These are phyloP conservation scores for Sebastes variabilis DNA, from an alignment of 2,797 vertebrate genomes.

Conservation along the genomic window DNA sequence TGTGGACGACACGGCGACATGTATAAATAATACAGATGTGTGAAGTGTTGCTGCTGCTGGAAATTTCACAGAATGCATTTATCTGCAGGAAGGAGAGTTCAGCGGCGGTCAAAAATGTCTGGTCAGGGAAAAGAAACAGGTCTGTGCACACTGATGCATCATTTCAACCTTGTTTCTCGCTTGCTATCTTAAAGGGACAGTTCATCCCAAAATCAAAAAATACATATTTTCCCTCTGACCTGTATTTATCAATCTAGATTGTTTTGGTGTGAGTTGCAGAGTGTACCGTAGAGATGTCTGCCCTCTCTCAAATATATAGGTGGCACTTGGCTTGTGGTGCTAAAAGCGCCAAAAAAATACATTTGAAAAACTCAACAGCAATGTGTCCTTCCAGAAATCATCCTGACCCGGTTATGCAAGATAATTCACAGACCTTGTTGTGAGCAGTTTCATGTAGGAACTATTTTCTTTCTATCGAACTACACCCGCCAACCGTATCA, in stretches of 20 bases:
- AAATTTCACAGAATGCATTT: slow-evolving; percentile 41
- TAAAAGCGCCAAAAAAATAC: not conserved
- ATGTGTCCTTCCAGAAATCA: not conserved
- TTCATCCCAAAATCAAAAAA: not conserved
- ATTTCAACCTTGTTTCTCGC: not conserved
- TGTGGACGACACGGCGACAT: slow-evolving; percentile 60
- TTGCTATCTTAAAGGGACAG: not conserved
- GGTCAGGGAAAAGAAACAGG: slow-evolving; percentile 3
- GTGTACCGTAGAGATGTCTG: not conserved
- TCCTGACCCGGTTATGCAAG: not conserved
- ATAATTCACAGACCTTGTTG: not conserved
- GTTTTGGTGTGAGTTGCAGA: not conserved
- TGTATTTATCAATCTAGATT: not conserved
- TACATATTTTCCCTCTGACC: not conserved
- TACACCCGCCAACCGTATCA: too few relatives aligned
- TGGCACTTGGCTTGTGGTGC: not conserved
- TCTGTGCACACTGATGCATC: not conserved
- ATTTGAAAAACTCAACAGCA: not conserved
- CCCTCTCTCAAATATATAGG: not conserved
- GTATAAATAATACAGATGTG: slow-evolving; percentile 77
- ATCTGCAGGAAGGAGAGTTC: slow-evolving; percentile 20
- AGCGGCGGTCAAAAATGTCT: not conserved
- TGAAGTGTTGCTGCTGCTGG: slow-evolving; percentile 52
- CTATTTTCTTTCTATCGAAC: not conserved
- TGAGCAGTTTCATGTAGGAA: not conserved